Percentiles rank a stretch among this genome's conserved stretches.
Evolutionary conservation across 2,888 invertebrate genomes (phyloP).

Genomic region (Rhogogaster chlorosoma): DNA sequence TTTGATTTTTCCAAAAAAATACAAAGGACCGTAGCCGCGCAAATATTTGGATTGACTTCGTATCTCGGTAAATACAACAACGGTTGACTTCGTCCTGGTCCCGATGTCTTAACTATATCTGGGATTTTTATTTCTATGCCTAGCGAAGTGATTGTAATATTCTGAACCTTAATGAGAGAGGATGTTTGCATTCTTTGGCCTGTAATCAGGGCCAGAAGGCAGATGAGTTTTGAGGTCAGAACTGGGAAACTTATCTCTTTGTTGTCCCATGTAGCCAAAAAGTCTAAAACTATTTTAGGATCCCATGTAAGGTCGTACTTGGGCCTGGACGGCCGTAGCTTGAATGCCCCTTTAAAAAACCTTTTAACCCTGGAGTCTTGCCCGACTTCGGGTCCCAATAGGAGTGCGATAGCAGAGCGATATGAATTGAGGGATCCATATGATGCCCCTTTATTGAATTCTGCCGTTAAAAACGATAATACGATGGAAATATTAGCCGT

Average conservation of each 20-base stretch:
- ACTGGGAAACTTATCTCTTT: constrained; percentile 46
- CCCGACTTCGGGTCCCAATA: constrained; percentile 50
- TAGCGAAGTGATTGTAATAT: constrained; percentile 50
- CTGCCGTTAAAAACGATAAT: background rate
- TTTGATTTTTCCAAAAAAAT: constrained; percentile 39
- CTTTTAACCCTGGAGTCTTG: constrained; percentile 56
- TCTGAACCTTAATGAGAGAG: constrained; percentile 54
- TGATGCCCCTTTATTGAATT: constrained; percentile 50
- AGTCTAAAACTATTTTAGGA: constrained; percentile 46
- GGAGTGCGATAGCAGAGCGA: constrained; percentile 49
- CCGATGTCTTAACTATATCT: constrained; percentile 34
- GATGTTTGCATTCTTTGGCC: constrained; percentile 57
- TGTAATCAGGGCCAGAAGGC: constrained; percentile 52
- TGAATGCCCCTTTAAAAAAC: constrained; percentile 55
- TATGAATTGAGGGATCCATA: constrained; percentile 55
- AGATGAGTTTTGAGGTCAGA: constrained; percentile 51
- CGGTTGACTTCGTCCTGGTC: constrained; percentile 46
- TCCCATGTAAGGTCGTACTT: constrained; percentile 56
- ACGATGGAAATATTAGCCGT: background rate
- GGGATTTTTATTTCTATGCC: constrained; percentile 56
- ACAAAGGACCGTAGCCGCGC: constrained; percentile 44
- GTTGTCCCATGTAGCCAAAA: background rate
- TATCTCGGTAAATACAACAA: constrained; percentile 52
- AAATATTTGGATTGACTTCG: constrained; percentile 39
- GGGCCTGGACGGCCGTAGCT: constrained; percentile 47